Conservation (phyloP, 2,888 invertebrate genomes). For the Habroteleia sp. region DNA sequence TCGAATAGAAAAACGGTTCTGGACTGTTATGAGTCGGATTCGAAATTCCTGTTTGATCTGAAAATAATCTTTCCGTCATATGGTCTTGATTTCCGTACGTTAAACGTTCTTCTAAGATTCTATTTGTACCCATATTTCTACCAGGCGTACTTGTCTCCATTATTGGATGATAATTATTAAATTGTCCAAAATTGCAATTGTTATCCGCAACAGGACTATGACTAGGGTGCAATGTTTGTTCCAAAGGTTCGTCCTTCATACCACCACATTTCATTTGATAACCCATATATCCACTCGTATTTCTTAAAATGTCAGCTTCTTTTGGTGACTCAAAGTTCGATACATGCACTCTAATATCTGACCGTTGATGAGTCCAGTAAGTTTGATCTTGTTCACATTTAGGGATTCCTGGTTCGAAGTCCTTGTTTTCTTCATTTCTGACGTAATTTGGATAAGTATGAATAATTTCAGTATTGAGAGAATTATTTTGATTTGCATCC, state of each 20-base stretch:
- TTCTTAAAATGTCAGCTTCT: constrained; percentile 55
- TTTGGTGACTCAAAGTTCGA: constrained; percentile 70
- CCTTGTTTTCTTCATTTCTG: constrained; percentile 64
- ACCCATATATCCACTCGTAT: constrained; percentile 23
- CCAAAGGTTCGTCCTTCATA: constrained; percentile 65
- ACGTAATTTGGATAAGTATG: constrained; percentile 66
- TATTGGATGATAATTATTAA: constrained; percentile 69
- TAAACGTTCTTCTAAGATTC: constrained; percentile 71
- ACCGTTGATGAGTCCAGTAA: constrained; percentile 69
- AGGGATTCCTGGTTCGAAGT: constrained; percentile 56
- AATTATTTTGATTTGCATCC: constrained; percentile 66
- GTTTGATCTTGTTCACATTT: constrained; percentile 67
- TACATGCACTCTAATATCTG: constrained; percentile 69
- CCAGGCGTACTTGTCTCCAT: constrained; percentile 54
- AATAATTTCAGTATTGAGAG: constrained; percentile 36
- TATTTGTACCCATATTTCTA: constrained; percentile 58
- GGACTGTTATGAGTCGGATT: constrained; percentile 71
- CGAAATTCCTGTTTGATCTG: constrained; percentile 66
- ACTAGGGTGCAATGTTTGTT: constrained; percentile 69
- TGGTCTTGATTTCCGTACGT: constrained; percentile 67
- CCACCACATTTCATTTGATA: constrained; percentile 54
- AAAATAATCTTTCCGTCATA: constrained; percentile 68
- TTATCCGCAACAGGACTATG: constrained; percentile 71
- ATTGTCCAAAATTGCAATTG: constrained; percentile 62
- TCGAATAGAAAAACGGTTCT: constrained; percentile 74